phyloP scores from a whole-genome alignment of 2,888 invertebrate genomes.

The Podabrus alpinus region DNA sequence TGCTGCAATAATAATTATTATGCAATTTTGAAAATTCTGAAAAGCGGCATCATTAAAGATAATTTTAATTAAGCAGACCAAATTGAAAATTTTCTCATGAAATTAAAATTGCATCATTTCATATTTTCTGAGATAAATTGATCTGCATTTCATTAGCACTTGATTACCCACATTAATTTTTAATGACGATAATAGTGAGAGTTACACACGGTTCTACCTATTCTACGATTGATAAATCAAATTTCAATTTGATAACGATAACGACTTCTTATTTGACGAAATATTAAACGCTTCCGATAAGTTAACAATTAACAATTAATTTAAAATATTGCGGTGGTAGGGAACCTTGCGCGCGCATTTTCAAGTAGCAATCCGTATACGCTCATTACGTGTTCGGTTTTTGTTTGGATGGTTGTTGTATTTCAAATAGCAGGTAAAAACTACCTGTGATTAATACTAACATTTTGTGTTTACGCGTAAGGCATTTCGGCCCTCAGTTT shows the following conservation, averaged over 20 bases:
- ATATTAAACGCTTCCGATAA: slow-evolving; percentile 4
- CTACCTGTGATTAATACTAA: background rate
- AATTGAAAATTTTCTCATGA: background rate
- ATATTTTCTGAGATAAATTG: background rate
- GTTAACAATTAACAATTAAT: slow-evolving; percentile 3
- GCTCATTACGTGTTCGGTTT: slow-evolving; percentile 1
- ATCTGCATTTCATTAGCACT: background rate
- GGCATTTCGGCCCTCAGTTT: background rate
- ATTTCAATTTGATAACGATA: background rate
- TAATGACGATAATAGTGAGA: background rate
- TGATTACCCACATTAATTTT: background rate
- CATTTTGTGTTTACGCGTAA: background rate
- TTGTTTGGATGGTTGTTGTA: slow-evolving; percentile 1
- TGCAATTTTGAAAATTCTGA: too few relatives aligned
- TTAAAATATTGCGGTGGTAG: slow-evolving; percentile 10
- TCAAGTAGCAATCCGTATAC: background rate
- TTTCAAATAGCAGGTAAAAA: background rate
- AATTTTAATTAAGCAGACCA: background rate
- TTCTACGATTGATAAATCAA: background rate
- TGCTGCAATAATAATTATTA: too few relatives aligned
- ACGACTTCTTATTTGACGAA: background rate
- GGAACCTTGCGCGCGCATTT: slow-evolving; percentile 24
- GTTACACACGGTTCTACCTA: too few relatives aligned
- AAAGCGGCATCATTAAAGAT: background rate
- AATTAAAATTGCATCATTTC: background rate